Evolutionary conservation across 1,140 invertebrate species (phyloP).

Genomic region (Geopemphigus sp.): DNA sequence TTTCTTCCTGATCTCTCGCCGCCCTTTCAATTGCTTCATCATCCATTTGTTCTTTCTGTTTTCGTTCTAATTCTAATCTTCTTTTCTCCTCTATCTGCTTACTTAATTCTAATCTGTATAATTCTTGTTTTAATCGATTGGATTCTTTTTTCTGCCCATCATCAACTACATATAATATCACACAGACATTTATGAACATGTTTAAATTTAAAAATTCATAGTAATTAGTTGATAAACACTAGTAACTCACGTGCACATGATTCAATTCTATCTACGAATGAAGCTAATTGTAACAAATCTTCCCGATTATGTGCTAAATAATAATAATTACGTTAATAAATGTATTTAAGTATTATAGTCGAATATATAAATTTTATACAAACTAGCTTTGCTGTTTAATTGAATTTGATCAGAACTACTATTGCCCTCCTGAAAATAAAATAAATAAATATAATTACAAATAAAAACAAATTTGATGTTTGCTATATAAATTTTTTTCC

Average conservation of each 20-base stretch:
- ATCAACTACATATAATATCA: conserved; percentile 1
- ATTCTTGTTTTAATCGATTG: conserved; percentile 38
- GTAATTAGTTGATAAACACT: not conserved
- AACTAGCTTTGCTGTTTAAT: not conserved
- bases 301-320: not conserved
- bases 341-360: not conserved
- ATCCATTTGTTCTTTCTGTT: conserved; percentile 24
- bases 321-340: not conserved
- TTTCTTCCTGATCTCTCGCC: conserved; percentile 19
- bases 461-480: not conserved
- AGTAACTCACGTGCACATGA: conserved; percentile 23
- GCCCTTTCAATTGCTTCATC: conserved; percentile 38
- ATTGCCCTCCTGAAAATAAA: not conserved
- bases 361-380: not conserved
- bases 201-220: not conserved
- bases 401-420: not conserved
- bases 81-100: conserved; percentile 42
- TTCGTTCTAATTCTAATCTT: conserved; percentile 8
- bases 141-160: conserved; percentile 15
- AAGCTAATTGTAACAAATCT: not conserved
- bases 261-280: conserved; percentile 12
- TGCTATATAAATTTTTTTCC: no score
- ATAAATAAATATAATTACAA: no score
- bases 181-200: not conserved
- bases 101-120: conserved; percentile 30